Evolutionary conservation across 2,888 invertebrate species (phyloP), one percentile per base, ranked within the genome.

Genomic region (Mimas tiliae): DNA sequence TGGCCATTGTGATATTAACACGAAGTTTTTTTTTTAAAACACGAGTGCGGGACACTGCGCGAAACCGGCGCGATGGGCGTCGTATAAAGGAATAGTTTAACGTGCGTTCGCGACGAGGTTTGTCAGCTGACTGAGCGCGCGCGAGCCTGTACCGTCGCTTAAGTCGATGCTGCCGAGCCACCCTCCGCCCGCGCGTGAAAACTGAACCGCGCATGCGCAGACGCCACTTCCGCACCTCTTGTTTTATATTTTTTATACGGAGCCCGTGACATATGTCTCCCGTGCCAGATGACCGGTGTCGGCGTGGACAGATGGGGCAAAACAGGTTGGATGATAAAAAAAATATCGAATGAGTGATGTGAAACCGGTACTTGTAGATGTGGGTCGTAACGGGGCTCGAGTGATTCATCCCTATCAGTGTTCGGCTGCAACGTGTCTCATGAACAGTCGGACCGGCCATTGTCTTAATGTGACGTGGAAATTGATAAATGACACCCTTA

Each of bases 1-100:
- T 97, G 89, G 98, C 98, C 98, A 98, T 97, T 83, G 82, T 84
- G 68, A 72, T 74, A 77, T 76, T 70, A 70, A 81, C 79, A 80
- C 80, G 83, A 79, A 73, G 79, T 79, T 77, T 42, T 78, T 79
- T 48, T 50, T 50, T 80, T 81, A 81, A 78, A 80, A 83, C 85
- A 81, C 81, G 81, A 82, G 80, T 78, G 80, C 72, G 76, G 78
- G 58, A 75, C 87, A 87, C 85, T 85, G 83, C 82, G 81, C 83
- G 84, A 72, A 67, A 78, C 74, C 74, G 75, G 74, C 78, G 75
- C 72, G 77, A 71, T 70, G 74, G 67, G 68, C 58, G 55, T 58
- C 66, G 67, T 71, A 70, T 68, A 72, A 53, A 65, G 65, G 69
- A 72, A 69, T 71, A 58, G 58, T 58, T 42, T 68, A 70, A 80